Evolutionary conservation across 2,797 vertebrate species (phyloP), one percentile per base, ranked within the genome.

Genomic region (Esox lucius): DNA sequence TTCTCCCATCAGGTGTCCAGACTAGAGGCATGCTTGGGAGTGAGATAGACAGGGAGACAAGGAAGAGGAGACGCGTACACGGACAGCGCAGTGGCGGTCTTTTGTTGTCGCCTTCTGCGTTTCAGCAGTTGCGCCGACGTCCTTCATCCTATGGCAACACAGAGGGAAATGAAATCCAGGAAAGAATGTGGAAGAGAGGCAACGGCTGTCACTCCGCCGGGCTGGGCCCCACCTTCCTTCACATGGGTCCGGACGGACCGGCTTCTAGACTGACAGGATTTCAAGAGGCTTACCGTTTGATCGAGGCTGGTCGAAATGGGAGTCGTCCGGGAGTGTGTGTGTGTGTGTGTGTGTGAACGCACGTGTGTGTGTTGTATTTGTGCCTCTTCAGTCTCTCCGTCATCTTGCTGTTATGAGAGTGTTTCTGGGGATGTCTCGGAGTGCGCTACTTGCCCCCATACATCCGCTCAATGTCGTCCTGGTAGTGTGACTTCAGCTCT

Each of bases 321-420:
- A 84, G 83, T 70, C 15, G 19, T n/a, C 24, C 74, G 61, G 81
- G 85, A 75, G 79, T 76, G 77, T 59, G 19, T 72, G n/a, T 75
- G 35, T 70, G 13, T 78, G 71, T 75, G 0, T n/a, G n/a, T n/a
- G n/a, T n/a, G n/a, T n/a, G n/a, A n/a, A n/a, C n/a, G n/a, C n/a
- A n/a, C n/a, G 77, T 59, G 19, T 72, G n/a, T 39, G 28, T 1
- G 68, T 81, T 91, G 92, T 94, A 98, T 80, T 95, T 97, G 24
- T 95, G 95, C 0, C 96, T 97, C 0, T 99, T 98, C 97, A 99
- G 95, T 78, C 95, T 93, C 73, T 98, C 97, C n/a, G 98, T 99
- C 12, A 8, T 59, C 22, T 59, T 59, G n/a, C 1, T 59, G 56
- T 59, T 11, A 59, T n/a, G n/a, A 16, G 9, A 15, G 61, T 6